Conservation (phyloP, 1,140 invertebrate species). For the Thaumatotibia leucotreta region DNA sequence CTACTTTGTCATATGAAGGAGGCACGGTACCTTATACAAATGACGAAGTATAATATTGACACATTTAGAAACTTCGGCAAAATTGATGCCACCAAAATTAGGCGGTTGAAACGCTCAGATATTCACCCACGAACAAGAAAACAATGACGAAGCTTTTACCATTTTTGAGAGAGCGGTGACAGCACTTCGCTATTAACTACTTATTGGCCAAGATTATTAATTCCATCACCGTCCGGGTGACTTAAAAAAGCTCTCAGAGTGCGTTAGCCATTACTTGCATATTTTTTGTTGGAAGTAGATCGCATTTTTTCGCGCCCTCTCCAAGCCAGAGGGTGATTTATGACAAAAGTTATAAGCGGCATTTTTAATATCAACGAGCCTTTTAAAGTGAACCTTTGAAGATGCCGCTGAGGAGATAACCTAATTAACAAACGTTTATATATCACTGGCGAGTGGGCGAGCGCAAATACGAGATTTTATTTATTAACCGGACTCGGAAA, state of each 20-base stretch:
- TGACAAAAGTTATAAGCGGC: slow-evolving; percentile 70
- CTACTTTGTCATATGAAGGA: too few relatives aligned
- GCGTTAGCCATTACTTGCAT: slow-evolving; percentile 72
- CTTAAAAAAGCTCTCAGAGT: slow-evolving; percentile 70
- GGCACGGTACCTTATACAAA: too few relatives aligned
- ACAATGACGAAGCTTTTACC: slow-evolving; percentile 14
- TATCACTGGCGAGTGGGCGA: slow-evolving; percentile 55
- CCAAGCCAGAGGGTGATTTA: slow-evolving; percentile 68
- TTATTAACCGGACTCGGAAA: slow-evolving; percentile 47
- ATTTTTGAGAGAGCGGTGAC: slow-evolving; percentile 20
- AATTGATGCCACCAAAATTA: too few relatives aligned
- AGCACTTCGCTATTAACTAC: slow-evolving; percentile 39
- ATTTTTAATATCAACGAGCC: slow-evolving; percentile 73
- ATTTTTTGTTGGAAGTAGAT: slow-evolving; percentile 68
- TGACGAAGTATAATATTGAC: too few relatives aligned
- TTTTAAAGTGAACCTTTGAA: slow-evolving; percentile 62
- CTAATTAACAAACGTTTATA: slow-evolving; percentile 74
- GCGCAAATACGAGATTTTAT: slow-evolving; percentile 63
- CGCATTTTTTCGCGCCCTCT: slow-evolving; percentile 60
- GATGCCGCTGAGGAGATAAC: slow-evolving; percentile 70
- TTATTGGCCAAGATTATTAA: slow-evolving; percentile 50
- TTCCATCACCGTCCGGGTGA: slow-evolving; percentile 56
- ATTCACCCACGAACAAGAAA: neutral
- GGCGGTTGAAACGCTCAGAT: too few relatives aligned
- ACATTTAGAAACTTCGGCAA: too few relatives aligned